Evolutionary conservation across 1,140 invertebrate genomes (phyloP).

Genomic region (Nephotettix cincticeps): DNA sequence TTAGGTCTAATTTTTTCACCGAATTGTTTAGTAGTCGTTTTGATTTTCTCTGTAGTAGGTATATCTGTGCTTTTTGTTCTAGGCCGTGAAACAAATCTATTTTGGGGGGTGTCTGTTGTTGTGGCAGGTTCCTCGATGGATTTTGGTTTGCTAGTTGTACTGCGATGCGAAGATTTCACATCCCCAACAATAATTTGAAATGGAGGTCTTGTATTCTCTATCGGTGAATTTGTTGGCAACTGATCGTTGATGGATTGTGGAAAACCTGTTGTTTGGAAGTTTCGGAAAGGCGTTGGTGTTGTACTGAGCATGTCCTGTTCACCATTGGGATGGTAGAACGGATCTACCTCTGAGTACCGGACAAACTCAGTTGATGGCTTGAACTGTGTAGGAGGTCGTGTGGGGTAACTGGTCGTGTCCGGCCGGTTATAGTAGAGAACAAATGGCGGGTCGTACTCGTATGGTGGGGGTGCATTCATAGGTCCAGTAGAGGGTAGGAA

Average conservation of each 20-base stretch:
- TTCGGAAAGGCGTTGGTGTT: not conserved
- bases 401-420: slow-evolving; percentile 34
- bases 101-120: not conserved
- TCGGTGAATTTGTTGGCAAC: slow-evolving; percentile 13
- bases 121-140: not conserved
- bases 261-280: not conserved
- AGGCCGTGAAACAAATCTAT: not conserved
- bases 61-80: not conserved
- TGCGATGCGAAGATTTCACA: not conserved
- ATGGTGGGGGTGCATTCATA: slow-evolving; percentile 16
- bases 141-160: not conserved
- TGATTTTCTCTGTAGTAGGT: not conserved
- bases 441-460: slow-evolving; percentile 29
- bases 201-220: slow-evolving; percentile 2
- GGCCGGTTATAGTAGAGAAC: slow-evolving; percentile 29
- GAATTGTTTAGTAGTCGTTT: not conserved
- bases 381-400: slow-evolving; percentile 39
- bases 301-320: not conserved
- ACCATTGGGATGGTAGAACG: slow-evolving; percentile 34
- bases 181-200: slow-evolving; percentile 17
- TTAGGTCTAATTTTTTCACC: slow-evolving; percentile 32
- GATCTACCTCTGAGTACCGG: slow-evolving; percentile 41
- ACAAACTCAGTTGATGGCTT: slow-evolving; percentile 38
- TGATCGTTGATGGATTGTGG: slow-evolving; percentile 21
- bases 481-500: slow-evolving; percentile 33